Evolutionary conservation across 2,113 vertebrate genomes (phyloP), one percentile per base, ranked within the genome.

Genomic region (Oreochromis spilurus): DNA sequence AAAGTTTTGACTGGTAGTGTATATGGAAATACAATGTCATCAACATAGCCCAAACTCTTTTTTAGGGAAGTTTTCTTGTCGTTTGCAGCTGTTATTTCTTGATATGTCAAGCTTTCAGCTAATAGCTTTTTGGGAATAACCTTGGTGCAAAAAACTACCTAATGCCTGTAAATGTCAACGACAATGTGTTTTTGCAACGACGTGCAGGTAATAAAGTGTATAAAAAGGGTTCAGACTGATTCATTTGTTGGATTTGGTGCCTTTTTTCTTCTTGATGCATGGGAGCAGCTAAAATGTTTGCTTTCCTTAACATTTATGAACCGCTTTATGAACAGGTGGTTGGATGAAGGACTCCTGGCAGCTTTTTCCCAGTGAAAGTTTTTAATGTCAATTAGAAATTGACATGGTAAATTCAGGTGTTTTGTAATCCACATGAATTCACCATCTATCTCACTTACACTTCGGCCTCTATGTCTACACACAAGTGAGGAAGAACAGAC

Each of bases 241-340:
- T 16, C 1, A 43, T 70, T 24, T 40, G n/a, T 43, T 43, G 21
- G 13, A 14, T 62, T 62, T 34, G 58, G 9, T 70, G 65, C 38
- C n/a, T 70, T 70, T 43, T 70, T 70, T 17, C 13, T 24, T n/a
- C n/a, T 70, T 43, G n/a, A 70, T 65, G 10, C 31, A 65, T 65
- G 17, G 31, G 31, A 65, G 31, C 60, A 65, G 60, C 60, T 65
- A 65, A 17, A 3, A 36, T 12, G 60, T 36, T 36, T 65, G 31
- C 60, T 36, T 36, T 36, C 2, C 31, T 65, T 65, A 11, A 65
- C 31, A 65, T 65, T n/a, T 65, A 7, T n/a, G 31, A 65, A 65
- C 60, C 0, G 0, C 60, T 36, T 62, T 62, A 62, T 36, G 60
- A 14, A 43, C 65, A 43, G n/a, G n/a, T 70, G 36, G 36, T 0